These are phyloP conservation scores for Stomorhina lunata DNA, from an alignment of 2,888 invertebrate genomes.

Conservation along the genomic window DNA sequence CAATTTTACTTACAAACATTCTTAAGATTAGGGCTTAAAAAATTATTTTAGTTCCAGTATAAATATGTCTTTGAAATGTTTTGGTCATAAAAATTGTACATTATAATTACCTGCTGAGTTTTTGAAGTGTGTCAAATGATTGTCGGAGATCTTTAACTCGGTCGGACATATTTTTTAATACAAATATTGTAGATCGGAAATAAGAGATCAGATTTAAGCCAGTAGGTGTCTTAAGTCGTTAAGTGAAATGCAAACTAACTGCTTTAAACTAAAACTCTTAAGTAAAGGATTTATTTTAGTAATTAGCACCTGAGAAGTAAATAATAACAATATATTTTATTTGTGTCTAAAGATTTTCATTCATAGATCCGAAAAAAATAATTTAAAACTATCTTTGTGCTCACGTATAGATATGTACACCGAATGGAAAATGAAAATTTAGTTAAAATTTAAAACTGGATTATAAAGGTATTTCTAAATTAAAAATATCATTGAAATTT, in stretches of 20 bases:
- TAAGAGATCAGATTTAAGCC: not conserved
- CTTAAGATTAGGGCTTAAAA: too few species aligned
- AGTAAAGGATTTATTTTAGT: not conserved
- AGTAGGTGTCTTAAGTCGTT: conserved; percentile 13
- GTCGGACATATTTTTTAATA: not conserved
- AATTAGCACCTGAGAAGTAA: conserved; percentile 36
- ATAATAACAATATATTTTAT: not conserved
- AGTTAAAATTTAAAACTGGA: not conserved
- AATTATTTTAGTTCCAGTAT: too few species aligned
- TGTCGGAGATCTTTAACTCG: not conserved
- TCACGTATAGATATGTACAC: too few species aligned
- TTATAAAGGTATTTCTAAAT: not conserved
- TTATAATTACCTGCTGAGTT: conserved; percentile 13
- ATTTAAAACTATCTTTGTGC: too few species aligned
- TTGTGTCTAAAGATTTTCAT: not conserved
- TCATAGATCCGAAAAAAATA: too few species aligned
- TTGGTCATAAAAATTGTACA: not conserved
- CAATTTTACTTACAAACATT: too few species aligned
- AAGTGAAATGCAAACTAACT: conserved; percentile 3
- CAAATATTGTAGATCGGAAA: not conserved
- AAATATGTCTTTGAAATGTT: not conserved
- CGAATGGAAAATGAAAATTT: too few species aligned
- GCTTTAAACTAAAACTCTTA: not conserved
- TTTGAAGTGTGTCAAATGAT: not conserved
- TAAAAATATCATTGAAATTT: too few species aligned